phyloP scores from a whole-genome alignment of 2,797 vertebrate genomes.

The Heliangelus exortis region DNA sequence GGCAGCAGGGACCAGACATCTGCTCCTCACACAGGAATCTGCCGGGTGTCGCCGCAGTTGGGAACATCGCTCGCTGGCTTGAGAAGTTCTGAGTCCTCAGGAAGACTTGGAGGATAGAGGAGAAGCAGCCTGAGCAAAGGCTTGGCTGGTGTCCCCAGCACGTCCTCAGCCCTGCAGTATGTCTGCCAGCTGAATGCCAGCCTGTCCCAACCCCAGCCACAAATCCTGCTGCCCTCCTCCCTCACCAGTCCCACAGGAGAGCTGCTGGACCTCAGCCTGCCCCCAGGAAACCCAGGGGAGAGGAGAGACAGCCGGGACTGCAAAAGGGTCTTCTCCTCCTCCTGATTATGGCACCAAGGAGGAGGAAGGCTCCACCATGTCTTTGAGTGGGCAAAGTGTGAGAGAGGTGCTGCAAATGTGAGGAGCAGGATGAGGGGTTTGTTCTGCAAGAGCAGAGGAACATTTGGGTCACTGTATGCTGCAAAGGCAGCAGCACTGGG shows the following conservation, averaged over 20 bases:
- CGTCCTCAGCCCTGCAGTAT: neutral
- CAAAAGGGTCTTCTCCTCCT: neutral
- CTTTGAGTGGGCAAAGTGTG: neutral
- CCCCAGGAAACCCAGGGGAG: neutral
- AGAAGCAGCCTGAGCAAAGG: conserved; percentile 4
- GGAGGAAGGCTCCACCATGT: neutral
- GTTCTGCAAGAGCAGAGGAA: neutral
- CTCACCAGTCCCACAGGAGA: neutral
- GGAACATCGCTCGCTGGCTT: conserved; percentile 34
- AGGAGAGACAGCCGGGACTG: neutral
- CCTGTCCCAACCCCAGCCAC: neutral
- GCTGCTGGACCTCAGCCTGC: neutral
- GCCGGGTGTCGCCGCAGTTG: neutral
- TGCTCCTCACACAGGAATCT: conserved; percentile 61
- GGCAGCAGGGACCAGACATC: conserved; percentile 45
- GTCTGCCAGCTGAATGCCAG: neutral
- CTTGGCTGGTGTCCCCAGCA: conserved; percentile 15
- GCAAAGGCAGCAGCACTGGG: neutral
- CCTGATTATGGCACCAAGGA: neutral
- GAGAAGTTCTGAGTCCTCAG: conserved; percentile 63
- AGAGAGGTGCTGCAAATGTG: neutral
- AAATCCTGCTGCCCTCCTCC: neutral
- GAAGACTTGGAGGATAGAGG: conserved; percentile 45
- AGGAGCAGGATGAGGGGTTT: neutral
- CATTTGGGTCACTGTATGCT: neutral